These are phyloP conservation scores for Osmerus mordax DNA, from an alignment of 2,113 vertebrate species.

Conservation along the genomic window DNA sequence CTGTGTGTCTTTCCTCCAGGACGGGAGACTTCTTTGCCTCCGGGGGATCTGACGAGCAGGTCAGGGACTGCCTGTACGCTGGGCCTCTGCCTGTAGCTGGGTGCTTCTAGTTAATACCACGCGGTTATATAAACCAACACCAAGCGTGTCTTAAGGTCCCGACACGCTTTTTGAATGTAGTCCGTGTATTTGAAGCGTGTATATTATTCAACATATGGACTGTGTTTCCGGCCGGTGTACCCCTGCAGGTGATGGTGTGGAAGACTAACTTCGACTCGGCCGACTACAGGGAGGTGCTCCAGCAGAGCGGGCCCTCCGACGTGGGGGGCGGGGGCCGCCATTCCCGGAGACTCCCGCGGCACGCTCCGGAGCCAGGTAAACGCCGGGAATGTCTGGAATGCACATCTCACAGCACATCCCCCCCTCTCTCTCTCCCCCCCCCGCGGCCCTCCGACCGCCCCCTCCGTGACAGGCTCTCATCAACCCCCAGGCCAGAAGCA, in stretches of 20 bases:
- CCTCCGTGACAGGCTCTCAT: neutral
- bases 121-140: too few species aligned
- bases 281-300: conserved; percentile 62
- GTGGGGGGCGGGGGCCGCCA: conserved; percentile 13
- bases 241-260: conserved; percentile 91
- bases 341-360: conserved; percentile 8
- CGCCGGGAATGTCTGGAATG: conserved; percentile 2
- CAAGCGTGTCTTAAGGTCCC: too few species aligned
- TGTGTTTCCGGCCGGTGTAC: too few species aligned
- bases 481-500: too few species aligned
- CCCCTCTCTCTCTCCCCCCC: neutral
- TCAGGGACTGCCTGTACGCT: conserved; percentile 40
- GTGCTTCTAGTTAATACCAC: too few species aligned
- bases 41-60: conserved; percentile 94
- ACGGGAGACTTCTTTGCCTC: conserved; percentile 88
- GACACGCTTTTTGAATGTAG: too few species aligned
- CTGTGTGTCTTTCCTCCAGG: conserved; percentile 84
- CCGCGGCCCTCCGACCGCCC: neutral
- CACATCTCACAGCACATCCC: neutral
- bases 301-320: conserved; percentile 54
- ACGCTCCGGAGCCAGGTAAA: conserved; percentile 48
- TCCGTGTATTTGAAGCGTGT: neutral
- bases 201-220: too few species aligned
- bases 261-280: conserved; percentile 85
- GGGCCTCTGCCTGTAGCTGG: neutral